Conservation (phyloP, 2,113 vertebrate species). For the Paraplagusia blochii region DNA sequence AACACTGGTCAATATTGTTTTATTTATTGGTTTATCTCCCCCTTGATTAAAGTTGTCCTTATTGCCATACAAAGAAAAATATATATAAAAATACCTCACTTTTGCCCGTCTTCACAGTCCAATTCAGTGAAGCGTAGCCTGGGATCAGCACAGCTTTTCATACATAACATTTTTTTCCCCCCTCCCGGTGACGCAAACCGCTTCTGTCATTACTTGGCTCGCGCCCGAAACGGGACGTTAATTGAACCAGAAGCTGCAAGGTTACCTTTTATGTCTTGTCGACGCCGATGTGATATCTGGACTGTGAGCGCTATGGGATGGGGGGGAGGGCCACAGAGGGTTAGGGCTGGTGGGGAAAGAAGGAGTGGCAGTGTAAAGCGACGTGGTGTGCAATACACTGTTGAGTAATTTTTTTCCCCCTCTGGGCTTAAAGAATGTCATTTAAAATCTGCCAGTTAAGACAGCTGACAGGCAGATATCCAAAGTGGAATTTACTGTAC, state of each 20-base stretch:
- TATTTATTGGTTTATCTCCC: constrained; percentile 18
- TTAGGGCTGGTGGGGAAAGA: neutral
- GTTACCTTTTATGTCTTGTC: constrained; percentile 72
- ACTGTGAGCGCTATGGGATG: constrained; percentile 22
- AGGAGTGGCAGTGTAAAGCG: neutral
- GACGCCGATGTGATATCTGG: constrained; percentile 58
- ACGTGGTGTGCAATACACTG: constrained; percentile 54
- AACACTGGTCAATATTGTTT: constrained; percentile 56
- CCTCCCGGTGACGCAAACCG: constrained; percentile 59
- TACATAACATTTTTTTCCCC: constrained; percentile 38
- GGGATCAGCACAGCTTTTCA: constrained; percentile 66
- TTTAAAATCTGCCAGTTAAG: constrained; percentile 54
- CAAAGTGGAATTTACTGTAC: constrained; percentile 36
- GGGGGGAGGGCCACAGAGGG: constrained; percentile 3
- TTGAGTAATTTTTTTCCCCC: constrained; percentile 51
- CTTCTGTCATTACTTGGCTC: constrained; percentile 69
- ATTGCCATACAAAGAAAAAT: constrained; percentile 60
- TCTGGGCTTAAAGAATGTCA: constrained; percentile 55
- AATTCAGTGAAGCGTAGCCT: constrained; percentile 63
- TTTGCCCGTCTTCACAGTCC: constrained; percentile 59
- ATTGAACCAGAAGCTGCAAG: constrained; percentile 73
- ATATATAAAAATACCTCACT: neutral
- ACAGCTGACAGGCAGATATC: constrained; percentile 54
- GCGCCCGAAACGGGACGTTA: constrained; percentile 65
- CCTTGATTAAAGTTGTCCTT: constrained; percentile 39